A percentile compares a stretch with the other conserved stretches of the same genome.
Evolutionary conservation across 2,797 vertebrate species (phyloP).

Genomic region (Helostoma temminkii): DNA sequence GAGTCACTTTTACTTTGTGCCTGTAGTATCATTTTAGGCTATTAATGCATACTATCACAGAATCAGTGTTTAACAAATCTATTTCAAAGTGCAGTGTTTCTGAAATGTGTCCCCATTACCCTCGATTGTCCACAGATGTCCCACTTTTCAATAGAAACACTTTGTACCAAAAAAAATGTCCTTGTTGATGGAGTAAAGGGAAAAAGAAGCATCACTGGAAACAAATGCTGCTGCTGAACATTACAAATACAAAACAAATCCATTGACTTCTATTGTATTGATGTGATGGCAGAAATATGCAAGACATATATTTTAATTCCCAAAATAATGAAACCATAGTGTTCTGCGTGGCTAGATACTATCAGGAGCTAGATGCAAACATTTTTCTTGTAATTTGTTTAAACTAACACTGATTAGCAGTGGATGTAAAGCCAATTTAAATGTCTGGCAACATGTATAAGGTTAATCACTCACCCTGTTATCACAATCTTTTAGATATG

Average conservation of each 20-base stretch:
- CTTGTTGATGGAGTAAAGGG: not conserved
- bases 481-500: too few relatives aligned
- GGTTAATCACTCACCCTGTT: not conserved
- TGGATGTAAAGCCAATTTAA: not conserved
- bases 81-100: too few relatives aligned
- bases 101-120: not conserved
- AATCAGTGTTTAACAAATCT: not conserved
- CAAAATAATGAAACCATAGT: not conserved
- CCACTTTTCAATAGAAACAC: not conserved
- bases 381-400: not conserved
- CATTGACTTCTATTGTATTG: not conserved
- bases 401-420: not conserved
- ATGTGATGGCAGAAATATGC: not conserved
- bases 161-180: not conserved
- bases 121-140: not conserved
- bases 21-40: not conserved
- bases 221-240: not conserved
- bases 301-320: not conserved
- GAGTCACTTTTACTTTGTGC: not conserved
- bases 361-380: not conserved
- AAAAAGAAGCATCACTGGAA: not conserved
- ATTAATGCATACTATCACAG: not conserved
- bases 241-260: not conserved
- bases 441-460: not conserved
- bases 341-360: not conserved